Conservation (phyloP, 2,888 invertebrate genomes). For the Dynastes hyllus region DNA sequence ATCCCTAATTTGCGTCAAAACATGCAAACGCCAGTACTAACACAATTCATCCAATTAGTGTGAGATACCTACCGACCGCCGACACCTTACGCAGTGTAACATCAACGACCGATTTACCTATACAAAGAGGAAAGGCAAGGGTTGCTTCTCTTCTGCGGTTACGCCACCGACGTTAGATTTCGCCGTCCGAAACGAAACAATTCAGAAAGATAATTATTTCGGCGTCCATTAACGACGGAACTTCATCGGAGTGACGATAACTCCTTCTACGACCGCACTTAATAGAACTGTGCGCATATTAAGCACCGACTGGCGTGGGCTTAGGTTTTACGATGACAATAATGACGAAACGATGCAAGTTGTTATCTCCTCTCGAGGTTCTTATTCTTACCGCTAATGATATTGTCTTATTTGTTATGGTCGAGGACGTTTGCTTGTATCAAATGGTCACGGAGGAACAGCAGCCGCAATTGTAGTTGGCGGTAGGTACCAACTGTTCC, state of each 20-base stretch:
- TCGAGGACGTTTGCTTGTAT: conserved; percentile 25
- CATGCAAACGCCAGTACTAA: conserved; percentile 25
- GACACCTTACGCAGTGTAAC: conserved; percentile 18
- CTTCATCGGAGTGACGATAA: conserved; percentile 57
- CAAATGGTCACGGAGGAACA: conserved; percentile 19
- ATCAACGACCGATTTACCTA: conserved; percentile 7
- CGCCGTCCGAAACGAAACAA: conserved; percentile 50
- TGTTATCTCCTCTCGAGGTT: conserved; percentile 47
- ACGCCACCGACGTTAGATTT: conserved; percentile 53
- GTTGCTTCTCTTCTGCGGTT: conserved; percentile 41
- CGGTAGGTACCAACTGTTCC: conserved; percentile 2
- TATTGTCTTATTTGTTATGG: conserved; percentile 48
- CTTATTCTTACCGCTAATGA: conserved; percentile 56
- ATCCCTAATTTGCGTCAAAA: conserved; percentile 25
- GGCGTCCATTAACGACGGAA: conserved; percentile 55
- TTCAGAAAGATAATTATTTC: conserved; percentile 56
- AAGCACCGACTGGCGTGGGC: conserved; percentile 55
- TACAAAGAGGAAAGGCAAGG: conserved; percentile 13
- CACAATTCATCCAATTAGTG: conserved; percentile 35
- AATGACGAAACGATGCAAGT: conserved; percentile 54
- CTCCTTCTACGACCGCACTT: conserved; percentile 58
- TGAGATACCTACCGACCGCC: conserved; percentile 17
- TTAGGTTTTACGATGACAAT: conserved; percentile 55
- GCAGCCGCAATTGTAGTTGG: background rate
- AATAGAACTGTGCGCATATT: conserved; percentile 57